Evolutionary conservation across 2,888 invertebrate species (phyloP), one percentile per base, ranked within the genome.

Genomic region (Agrotis exclamationis): DNA sequence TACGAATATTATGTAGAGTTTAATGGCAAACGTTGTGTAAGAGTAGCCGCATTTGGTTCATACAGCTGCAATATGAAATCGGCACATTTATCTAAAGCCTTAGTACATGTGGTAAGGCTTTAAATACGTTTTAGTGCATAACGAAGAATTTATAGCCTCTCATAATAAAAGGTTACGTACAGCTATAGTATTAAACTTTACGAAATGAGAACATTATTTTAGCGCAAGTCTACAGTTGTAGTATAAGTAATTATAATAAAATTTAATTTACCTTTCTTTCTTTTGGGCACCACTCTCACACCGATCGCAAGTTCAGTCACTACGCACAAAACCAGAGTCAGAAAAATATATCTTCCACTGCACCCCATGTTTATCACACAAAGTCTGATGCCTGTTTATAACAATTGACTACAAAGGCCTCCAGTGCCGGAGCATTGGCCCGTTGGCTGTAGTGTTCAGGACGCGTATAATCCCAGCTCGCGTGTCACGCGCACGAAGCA

Each of bases 241-340:
- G 14, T 51, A 45, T 56, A 11, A 62, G 20, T 63, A 44, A 47
- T 44, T 54, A 60, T 54, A 70, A 58, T 24, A 24, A 77, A 86
- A 92, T 16, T 44, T 28, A 45, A 67, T 69, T 80, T 95, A 97
- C 97, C 97, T 97, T 96, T 96, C 89, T 96, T 95, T 90, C 96
- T 93, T 88, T 96, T 96, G 84, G 96, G 93, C 91, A 96, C 92
- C 89, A 96, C 93, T 93, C 96, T 94, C 84, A 97, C 96, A 91
- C 96, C 97, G 85, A 95, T 93, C 79, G 96, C 94, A 87, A 92
- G 90, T 90, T 96, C 96, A 87, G 93, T 91, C 94, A 95, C 95
- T 87, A 96, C 92, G 91, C 95, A 95, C 94, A 96, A 92, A 91
- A 94, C 92, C 86, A 96, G 90, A 91, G 94, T 94, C 94, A 96